A percentile compares a stretch with the other conserved stretches of the same genome.
These are phyloP conservation scores for Bombus ignitus DNA, from an alignment of 1,140 invertebrate species.

Conservation along the genomic window DNA sequence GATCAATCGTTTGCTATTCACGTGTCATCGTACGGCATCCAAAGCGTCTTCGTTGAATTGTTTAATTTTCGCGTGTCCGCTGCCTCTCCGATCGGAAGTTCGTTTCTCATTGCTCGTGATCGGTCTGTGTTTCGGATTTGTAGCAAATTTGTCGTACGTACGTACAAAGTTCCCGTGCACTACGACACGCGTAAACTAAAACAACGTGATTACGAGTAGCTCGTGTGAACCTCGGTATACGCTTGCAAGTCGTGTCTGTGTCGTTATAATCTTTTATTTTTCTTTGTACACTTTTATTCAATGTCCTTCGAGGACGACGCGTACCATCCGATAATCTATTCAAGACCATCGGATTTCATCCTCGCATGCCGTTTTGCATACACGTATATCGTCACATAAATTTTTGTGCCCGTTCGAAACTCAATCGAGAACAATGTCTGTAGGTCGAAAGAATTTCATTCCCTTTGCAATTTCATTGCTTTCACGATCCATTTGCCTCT, in stretches of 20 bases:
- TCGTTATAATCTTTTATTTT: background rate
- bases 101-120: background rate
- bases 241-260: background rate
- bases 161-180: background rate
- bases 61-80: background rate
- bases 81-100: background rate
- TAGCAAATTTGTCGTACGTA: background rate
- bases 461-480: conserved; percentile 9
- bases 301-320: background rate
- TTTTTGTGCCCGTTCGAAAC: background rate
- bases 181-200: background rate
- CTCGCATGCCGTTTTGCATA: background rate
- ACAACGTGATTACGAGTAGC: background rate
- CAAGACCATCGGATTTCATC: background rate
- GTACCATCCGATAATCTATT: background rate
- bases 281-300: background rate
- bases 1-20: background rate
- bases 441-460: conserved; percentile 13
- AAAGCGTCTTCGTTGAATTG: background rate
- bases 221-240: background rate
- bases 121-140: background rate
- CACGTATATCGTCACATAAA: background rate
- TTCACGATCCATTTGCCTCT: conserved; percentile 30
- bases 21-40: background rate
- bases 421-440: conserved; percentile 5